Evolutionary conservation across 2,797 vertebrate genomes (phyloP), one percentile per base, ranked within the genome.

Genomic region (Galaxias olidus): DNA sequence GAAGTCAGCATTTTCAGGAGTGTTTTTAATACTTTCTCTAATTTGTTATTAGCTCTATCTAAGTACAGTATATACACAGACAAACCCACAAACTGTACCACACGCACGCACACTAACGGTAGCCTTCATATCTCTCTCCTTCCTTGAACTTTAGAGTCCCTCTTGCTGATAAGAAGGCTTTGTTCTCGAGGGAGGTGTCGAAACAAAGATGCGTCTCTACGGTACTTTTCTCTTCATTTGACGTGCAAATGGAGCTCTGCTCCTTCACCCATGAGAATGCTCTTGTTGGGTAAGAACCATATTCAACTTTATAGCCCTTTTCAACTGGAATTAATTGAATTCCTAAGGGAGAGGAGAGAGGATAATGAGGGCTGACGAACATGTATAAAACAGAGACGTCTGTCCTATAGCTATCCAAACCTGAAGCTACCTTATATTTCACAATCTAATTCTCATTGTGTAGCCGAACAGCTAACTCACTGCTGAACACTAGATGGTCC

Each of bases 231-330:
- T 48, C 40, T 40, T 75, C 78, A 49, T 87, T 90, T 91, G 76
- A 87, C 83, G 78, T 89, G 88, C 77, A 84, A 91, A 91, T 89
- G 11, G 9, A 45, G 5, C 41, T 30, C 30, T 30, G 30, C 30
- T 30, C 51, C 45, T 64, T 76, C 80, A 78, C 61, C 61, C 61
- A 65, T 40, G 11, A 65, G 44, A 48, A 62, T 45, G 11, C 58
- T 60, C 61, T 78, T 81, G 78, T 87, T 83, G 87, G 77, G 75
- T 3, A 30, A 64, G 49, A 41, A 68, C 79, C 75, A 60, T 73
- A 40, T 66, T 45, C 59, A 59, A 74, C 56, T 76, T 86, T 74
- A 78, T 74, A 71, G n/a, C 14, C 18, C 44, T 66, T 65, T 30
- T 40, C 76, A 68, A 76, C 76, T 55, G 17, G 18, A 68, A 54